Base-by-base conservation (phyloP, 2,888 invertebrate species). In the Eristalinus sepulchralis region DNA sequence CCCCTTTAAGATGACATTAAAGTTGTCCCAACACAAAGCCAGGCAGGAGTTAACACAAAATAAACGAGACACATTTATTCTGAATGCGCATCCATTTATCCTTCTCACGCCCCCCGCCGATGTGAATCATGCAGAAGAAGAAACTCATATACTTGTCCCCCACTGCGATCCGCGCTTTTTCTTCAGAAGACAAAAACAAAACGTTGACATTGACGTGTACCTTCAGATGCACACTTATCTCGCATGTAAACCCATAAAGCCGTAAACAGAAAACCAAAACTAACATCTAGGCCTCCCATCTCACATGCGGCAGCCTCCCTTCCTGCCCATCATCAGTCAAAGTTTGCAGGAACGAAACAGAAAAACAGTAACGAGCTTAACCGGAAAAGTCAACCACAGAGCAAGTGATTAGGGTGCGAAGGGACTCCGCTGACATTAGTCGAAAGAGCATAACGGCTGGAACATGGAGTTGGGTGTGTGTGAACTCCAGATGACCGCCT, bases 211-310 rank as follows among this genome's bases (percentile, higher is more conserved):
- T 77, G 77, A 71, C 22, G 71, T 27, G 33, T n/a, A 77, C 68
- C 70, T 71, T 78, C 78, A 78, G 70, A 64, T 78, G 78, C 78
- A 78, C 78, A 71, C 78, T 64, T 33, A 71, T 57, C 27, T 63
- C 1, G 57, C 9, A 64, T 59, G 71, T 70, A 78, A 64, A 71
- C 31, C 55, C 70, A 47, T 71, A 22, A 70, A 64, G 31, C 70
- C 22, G 11, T 47, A 47, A 70, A 70, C 39, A 67, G 39, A 31
- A 34, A 77, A 70, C 63, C 62, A 53, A 59, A 76, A 67, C 75
- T 47, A 22, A 68, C 67, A 77, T 55, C 62, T 34, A 20, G 53
- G 68, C 53, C 47, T 36, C 20, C 20, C 34, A 62, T 34, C 20
- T 31, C 64, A 47, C 59, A 33, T 31, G 24, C 57, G 2, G 31